phyloP scores from a whole-genome alignment of 2,797 vertebrate species.

The Danio albolineatus region DNA sequence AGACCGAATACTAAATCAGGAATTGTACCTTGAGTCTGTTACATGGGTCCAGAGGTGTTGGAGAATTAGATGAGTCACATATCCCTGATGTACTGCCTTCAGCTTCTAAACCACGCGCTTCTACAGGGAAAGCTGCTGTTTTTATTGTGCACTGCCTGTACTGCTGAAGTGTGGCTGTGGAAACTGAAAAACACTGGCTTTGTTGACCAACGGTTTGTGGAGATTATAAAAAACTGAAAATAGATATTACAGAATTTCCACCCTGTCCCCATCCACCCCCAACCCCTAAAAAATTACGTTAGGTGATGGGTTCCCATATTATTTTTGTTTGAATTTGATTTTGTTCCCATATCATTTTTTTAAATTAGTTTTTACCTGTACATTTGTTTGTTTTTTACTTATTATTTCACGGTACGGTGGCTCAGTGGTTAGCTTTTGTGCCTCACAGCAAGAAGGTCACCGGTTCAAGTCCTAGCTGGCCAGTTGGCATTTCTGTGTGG shows the following conservation, averaged over 20 bases:
- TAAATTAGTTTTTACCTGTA: no score
- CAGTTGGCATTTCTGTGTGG: no score
- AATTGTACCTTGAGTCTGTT: conserved; percentile 35
- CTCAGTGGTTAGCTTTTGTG: no score
- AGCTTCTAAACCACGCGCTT: not conserved
- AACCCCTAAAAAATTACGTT: no score
- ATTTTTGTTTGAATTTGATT: no score
- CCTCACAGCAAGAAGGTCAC: no score
- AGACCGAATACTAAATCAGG: conserved; percentile 32
- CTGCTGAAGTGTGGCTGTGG: not conserved
- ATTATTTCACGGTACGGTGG: no score
- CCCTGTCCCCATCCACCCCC: no score
- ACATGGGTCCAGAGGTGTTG: conserved; percentile 23
- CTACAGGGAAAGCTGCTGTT: not conserved
- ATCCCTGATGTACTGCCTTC: not conserved
- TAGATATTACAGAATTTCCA: not conserved
- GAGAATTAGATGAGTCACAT: conserved; percentile 47
- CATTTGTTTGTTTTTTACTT: no score
- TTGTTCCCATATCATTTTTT: no score
- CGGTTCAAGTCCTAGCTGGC: no score
- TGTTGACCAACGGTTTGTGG: not conserved
- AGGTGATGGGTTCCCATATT: no score
- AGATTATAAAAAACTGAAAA: not conserved
- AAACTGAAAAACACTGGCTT: not conserved
- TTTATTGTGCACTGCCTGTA: not conserved